Evolutionary conservation across 2,888 invertebrate species (phyloP), one percentile per base, ranked within the genome.

Genomic region (Archaeoteleia sp.): DNA sequence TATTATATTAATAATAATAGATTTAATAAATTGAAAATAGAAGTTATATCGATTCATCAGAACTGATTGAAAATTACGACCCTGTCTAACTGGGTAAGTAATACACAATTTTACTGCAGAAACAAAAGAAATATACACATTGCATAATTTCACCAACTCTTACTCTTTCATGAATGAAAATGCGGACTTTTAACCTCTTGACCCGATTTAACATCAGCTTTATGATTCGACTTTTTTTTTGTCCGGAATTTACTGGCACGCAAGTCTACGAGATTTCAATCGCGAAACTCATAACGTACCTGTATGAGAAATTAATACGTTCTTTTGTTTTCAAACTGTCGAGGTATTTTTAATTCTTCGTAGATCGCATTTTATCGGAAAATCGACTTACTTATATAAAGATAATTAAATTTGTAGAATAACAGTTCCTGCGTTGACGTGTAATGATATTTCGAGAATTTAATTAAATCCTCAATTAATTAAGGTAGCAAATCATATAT

Each of bases 191-290:
- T 27, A 29, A 30, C 23, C 23, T 32, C 23, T 32, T 17, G 32
- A 40, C 40, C 40, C n/a, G 5, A n/a, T 20, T 53, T 5, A 42
- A 42, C 42, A 25, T 3, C 23, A 25, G 30, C 32, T 23, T 23
- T 34, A 17, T 25, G 20, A 20, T 34, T 40, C 15, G 17, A 23
- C 27, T 20, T 53, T 53, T 51, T 39, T 39, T 32, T 32, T 29
- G 8, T 9, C 8, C 12, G 25, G 15, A 53, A 34, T 25, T n/a
- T 8, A 14, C 29, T 53, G 6, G 42, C 43, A 54, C 40, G 54
- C 43, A 43, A 54, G 43, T 54, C 34, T 20, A 35, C 29, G 35
- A 43, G 35, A 54, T 43, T 35, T 35, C 15, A 54, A 54, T 43
- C 27, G 3, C 35, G 15, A 37, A 35, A 29, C 29, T 13, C 30